Conservation (phyloP, 2,113 vertebrate genomes). For the Bufo bufo region DNA sequence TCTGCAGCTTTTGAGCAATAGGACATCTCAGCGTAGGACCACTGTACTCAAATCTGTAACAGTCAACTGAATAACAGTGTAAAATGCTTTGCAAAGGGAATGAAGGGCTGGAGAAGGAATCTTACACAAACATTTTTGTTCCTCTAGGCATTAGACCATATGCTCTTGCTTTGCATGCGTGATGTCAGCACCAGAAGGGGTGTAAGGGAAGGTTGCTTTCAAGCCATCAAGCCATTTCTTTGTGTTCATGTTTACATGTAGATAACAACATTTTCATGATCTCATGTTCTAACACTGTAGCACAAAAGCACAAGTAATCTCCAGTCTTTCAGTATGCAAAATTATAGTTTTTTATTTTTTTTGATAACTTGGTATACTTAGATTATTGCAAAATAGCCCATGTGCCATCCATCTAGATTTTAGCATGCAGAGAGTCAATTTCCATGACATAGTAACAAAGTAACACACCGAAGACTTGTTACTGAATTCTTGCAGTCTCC, state of each 20-base stretch:
- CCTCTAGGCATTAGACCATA: conserved; percentile 61
- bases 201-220: conserved; percentile 18
- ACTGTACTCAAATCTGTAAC: not conserved
- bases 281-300: not conserved
- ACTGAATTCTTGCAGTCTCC: no score
- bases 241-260: conserved; percentile 38
- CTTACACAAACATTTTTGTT: not conserved
- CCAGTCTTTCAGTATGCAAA: no score
- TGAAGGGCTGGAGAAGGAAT: not conserved
- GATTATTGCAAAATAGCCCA: not conserved
- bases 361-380: not conserved
- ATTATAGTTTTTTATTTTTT: no score
- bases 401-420: not conserved
- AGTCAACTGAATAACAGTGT: conserved; percentile 6
- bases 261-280: not conserved
- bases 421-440: not conserved
- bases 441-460: not conserved
- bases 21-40: no score
- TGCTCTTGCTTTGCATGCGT: conserved; percentile 58
- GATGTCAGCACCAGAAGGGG: conserved; percentile 48
- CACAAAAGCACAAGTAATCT: no score
- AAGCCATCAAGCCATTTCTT: conserved; percentile 1
- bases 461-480: no score
- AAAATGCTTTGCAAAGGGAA: conserved; percentile 6
- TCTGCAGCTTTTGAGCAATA: not conserved